Evolutionary conservation across 2,113 vertebrate genomes (phyloP), one percentile per base, ranked within the genome.

Genomic region (Glareola pratincola): DNA sequence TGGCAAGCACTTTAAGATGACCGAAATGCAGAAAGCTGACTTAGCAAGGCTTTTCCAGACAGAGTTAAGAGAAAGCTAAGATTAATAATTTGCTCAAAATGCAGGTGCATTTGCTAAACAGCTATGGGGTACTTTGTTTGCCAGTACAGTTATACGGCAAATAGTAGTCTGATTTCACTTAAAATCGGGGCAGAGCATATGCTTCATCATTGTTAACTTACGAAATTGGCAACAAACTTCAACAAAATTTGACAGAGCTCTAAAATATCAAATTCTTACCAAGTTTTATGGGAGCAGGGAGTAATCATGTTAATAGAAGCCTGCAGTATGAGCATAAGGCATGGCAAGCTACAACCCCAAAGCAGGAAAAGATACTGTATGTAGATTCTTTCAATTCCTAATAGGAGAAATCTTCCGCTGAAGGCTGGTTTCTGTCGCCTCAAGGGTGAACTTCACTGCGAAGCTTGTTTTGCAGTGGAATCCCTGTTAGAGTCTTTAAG

Each of bases 61-160:
- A 68, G 48, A 76, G 36, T 85, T 68, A 88, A 83, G 45, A 79
- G 30, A 91, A 91, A 81, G 12, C 16, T 24, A 67, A 82, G n/a
- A 39, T 48, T 36, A 48, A 60, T 56, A 80, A 73, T 29, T 80
- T 47, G 39, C 13, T 64, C 24, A 68, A 91, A 88, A 68, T 39
- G 14, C 18, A 64, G 6, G 10, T 66, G 22, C 7, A 43, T 80
- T 94, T 86, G 64, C 20, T 92, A 27, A 91, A 74, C 30, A 84
- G 30, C 18, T 60, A 11, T 43, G 45, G 48, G 80, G 39, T 64
- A 43, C 48, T 56, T 60, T 50, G 21, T 48, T 88, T 90, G 59
- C 36, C 29, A 45, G 13, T 66, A 56, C 8, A 68, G 9, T 68
- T 67, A n/a, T 10, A 91, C 72, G 57, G 53, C 51, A 90, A 90